A percentile compares a stretch with the other conserved stretches of the same genome.
These are phyloP conservation scores for Papilio helenus DNA, from an alignment of 1,140 invertebrate genomes.

Conservation along the genomic window DNA sequence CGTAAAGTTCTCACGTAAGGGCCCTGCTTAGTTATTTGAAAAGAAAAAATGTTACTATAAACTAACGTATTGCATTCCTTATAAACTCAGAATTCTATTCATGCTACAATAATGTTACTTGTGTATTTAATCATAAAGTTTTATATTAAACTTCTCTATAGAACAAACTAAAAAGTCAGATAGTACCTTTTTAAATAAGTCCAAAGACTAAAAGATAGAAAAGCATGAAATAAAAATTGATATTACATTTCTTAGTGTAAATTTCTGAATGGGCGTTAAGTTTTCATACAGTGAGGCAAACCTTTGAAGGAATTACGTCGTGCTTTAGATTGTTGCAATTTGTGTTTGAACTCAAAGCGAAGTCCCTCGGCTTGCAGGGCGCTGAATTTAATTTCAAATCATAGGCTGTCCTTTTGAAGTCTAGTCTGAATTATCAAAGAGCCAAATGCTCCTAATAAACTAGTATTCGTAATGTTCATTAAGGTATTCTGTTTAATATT, in stretches of 20 bases:
- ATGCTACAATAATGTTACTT: background rate
- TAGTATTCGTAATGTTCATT: background rate
- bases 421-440: slow-evolving; percentile 51
- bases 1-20: background rate
- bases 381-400: slow-evolving; percentile 64
- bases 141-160: background rate
- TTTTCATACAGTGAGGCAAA: slow-evolving; percentile 11
- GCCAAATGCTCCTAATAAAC: background rate
- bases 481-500: background rate
- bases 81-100: background rate
- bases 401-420: slow-evolving; percentile 48
- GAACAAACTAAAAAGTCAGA: background rate
- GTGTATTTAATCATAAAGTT: background rate
- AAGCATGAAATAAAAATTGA: background rate
- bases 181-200: no score
- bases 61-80: background rate
- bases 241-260: slow-evolving; percentile 6
- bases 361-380: slow-evolving; percentile 57
- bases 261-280: slow-evolving; percentile 1
- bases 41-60: background rate
- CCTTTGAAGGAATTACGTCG: slow-evolving; percentile 62
- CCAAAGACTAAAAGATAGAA: background rate
- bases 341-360: slow-evolving; percentile 59
- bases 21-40: background rate
- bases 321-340: slow-evolving; percentile 70